Evolutionary conservation across 2,797 vertebrate genomes (phyloP).

Genomic region (Anguilla marmorata): DNA sequence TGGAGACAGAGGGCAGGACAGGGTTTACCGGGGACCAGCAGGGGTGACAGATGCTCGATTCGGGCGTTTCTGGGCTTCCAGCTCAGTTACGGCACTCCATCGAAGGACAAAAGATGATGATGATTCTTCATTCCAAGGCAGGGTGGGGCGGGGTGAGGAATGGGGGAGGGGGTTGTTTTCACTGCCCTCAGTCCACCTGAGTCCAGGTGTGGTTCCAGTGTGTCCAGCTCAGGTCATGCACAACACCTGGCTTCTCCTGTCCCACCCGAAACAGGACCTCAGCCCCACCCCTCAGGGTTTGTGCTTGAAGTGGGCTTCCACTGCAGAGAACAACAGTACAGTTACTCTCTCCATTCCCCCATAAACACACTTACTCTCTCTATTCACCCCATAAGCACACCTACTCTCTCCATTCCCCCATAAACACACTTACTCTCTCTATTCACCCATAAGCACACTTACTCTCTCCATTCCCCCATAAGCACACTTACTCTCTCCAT

Average conservation of each 20-base stretch:
- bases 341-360: neutral
- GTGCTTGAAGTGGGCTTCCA: conserved; percentile 52
- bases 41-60: neutral
- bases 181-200: neutral
- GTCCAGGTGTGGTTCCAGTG: neutral
- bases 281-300: conserved; percentile 28
- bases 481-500: neutral
- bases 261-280: neutral
- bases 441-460: neutral
- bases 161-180: neutral
- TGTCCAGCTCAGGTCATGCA: conserved; percentile 15
- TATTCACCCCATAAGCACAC: neutral
- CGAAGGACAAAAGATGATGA: neutral
- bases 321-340: conserved; percentile 64
- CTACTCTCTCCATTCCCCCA: too few species aligned
- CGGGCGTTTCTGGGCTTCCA: neutral
- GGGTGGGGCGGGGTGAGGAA: neutral
- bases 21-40: conserved; percentile 5
- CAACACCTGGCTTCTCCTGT: conserved; percentile 3
- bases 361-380: neutral
- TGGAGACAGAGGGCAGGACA: conserved; percentile 20
- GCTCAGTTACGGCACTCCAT: neutral
- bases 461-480: neutral
- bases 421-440: too few species aligned
- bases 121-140: neutral